These are phyloP conservation scores for Tenthredo scrophulariae DNA, from an alignment of 2,888 invertebrate species.

Conservation along the genomic window DNA sequence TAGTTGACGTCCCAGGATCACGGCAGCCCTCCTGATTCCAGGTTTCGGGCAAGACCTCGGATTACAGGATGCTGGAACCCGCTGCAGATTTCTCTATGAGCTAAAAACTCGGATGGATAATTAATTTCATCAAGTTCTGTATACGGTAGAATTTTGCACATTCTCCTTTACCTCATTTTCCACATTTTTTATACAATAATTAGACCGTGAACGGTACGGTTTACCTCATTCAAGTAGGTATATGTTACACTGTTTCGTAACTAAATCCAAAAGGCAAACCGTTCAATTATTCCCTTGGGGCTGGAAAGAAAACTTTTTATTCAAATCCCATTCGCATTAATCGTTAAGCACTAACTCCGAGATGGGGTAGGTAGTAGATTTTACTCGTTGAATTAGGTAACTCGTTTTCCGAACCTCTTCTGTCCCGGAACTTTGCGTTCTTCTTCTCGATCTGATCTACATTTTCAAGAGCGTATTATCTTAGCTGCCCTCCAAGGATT, in stretches of 20 bases:
- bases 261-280: background rate
- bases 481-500: background rate
- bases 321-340: background rate
- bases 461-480: conserved; percentile 23
- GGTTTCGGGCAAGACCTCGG: conserved; percentile 16
- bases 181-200: background rate
- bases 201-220: background rate
- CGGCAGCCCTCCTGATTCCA: background rate
- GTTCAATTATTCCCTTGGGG: background rate
- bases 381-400: conserved; percentile 20
- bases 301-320: background rate
- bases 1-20: conserved; percentile 50
- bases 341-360: background rate
- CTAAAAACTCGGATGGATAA: background rate
- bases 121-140: conserved; percentile 1
- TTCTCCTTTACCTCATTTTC: background rate
- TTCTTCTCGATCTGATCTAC: conserved; percentile 31
- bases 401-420: conserved; percentile 20
- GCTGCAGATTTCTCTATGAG: background rate
- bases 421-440: background rate
- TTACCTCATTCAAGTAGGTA: background rate
- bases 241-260: background rate
- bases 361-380: background rate
- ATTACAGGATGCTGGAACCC: conserved; percentile 19
- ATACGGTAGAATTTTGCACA: background rate